Base-by-base conservation (phyloP, 2,113 vertebrate species). In the Nematolebias whitei region DNA sequence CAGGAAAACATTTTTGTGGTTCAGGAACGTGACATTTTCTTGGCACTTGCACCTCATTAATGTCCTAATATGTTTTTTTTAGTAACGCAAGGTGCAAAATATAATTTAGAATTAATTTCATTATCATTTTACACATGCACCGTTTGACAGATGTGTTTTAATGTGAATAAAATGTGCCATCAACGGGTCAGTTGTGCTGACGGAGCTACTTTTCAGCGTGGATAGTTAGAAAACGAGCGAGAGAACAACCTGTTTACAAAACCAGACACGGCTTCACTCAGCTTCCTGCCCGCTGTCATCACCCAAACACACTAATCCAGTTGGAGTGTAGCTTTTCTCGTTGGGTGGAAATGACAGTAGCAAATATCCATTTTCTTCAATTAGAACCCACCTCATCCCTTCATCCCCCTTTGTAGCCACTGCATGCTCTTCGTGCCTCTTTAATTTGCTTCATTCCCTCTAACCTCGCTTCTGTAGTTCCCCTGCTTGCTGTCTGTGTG, bases 401-500 rank as follows among this genome's bases (percentile, higher is more conserved):
- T 57, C 85, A 65, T 76, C 35, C 65, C 82, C 71, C 9, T 43
- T 65, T 66, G 49, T 26, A 66, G 40, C 48, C 79, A 77, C 79
- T 86, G 89, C 89, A 91, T 63, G 88, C 71, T 59, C 16, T 69
- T 53, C 61, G 29, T 83, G 51, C 81, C 68, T 72, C 35, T 80
- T 80, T 83, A 56, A 63, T 85, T 87, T 83, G 85, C 75, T 68
- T 69, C 65, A 77, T 75, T 41, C 63, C 71, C 51, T 78, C 75
- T 83, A 77, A 86, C 87, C 85, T 74, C 0, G 84, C 85, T 88
- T 85, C 74, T 77, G 83, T 74, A 78, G 39, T 73, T 72, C 54
- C 67, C 71, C 78, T 80, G 88, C 87, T 85, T 87, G 87, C 81
- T 83, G 68, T 85, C 68, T 82, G 82, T 85, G 82, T 79, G 76